A percentile compares a stretch with the other conserved stretches of the same genome.
These are phyloP conservation scores for Lacerta viridis DNA, from an alignment of 2,797 vertebrate genomes.

Conservation along the genomic window DNA sequence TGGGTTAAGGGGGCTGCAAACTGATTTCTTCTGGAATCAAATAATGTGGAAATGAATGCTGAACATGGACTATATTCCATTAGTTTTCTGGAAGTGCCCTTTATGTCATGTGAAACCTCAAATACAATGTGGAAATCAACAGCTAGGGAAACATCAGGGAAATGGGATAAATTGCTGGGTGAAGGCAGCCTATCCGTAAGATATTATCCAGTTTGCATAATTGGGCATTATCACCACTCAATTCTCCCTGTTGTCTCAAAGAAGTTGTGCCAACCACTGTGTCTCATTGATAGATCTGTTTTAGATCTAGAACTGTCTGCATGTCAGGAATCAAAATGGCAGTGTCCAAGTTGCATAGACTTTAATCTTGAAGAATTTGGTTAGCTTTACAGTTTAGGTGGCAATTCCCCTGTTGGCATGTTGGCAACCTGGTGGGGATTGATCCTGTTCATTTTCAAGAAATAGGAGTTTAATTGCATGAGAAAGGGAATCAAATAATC, in stretches of 20 bases:
- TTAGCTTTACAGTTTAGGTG: background rate
- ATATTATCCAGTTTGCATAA: conserved; percentile 7
- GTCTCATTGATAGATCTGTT: background rate
- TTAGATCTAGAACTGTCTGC: background rate
- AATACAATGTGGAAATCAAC: too few species aligned
- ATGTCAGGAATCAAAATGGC: conserved; percentile 6
- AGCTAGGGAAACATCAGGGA: too few species aligned
- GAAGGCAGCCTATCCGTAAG: background rate
- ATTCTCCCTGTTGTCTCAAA: background rate
- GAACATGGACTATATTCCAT: too few species aligned
- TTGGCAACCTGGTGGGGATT: conserved; percentile 7
- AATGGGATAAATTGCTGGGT: too few species aligned
- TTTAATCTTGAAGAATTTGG: conserved; percentile 8
- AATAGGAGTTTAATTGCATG: conserved; percentile 50
- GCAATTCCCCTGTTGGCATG: conserved; percentile 29
- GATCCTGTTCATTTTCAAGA: conserved; percentile 33
- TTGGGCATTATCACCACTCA: background rate
- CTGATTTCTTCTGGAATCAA: too few species aligned
- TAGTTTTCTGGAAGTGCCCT: too few species aligned
- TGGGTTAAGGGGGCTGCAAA: too few species aligned
- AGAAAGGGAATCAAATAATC: conserved; percentile 50
- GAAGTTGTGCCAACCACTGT: background rate
- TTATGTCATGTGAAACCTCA: too few species aligned
- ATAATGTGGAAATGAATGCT: too few species aligned
- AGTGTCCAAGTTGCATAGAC: background rate